Evolutionary conservation across 2,797 vertebrate species (phyloP).

Genomic region (Merluccius polli): DNA sequence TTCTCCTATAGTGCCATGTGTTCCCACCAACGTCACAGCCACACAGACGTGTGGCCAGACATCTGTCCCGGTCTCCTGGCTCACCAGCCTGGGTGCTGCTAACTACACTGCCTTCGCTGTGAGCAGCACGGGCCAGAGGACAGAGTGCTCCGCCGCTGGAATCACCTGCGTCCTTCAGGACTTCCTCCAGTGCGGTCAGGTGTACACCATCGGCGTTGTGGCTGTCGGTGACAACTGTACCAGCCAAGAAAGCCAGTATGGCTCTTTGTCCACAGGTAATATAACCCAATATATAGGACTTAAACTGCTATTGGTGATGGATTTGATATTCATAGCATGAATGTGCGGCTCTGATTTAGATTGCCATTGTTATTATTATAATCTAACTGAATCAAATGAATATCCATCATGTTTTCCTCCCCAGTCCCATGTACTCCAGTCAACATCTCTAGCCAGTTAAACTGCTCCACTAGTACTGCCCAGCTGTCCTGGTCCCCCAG

Average conservation of each 20-base stretch:
- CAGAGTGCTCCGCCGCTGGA: conserved; percentile 47
- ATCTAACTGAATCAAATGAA: neutral
- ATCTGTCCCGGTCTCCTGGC: conserved; percentile 58
- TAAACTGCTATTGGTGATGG: neutral
- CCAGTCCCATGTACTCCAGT: conserved; percentile 55
- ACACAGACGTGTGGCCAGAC: conserved; percentile 41
- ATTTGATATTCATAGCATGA: neutral
- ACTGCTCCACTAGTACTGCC: conserved; percentile 36
- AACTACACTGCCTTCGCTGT: conserved; percentile 57
- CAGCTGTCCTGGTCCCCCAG: conserved; percentile 49
- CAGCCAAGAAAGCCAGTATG: conserved; percentile 45
- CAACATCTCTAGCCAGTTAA: conserved; percentile 49
- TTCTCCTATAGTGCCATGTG: conserved; percentile 63
- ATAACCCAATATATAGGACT: neutral
- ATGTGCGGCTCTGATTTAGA: neutral
- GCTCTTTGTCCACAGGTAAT: conserved; percentile 58
- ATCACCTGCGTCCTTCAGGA: conserved; percentile 55
- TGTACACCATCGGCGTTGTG: conserved; percentile 59
- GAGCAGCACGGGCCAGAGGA: conserved; percentile 40
- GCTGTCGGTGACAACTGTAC: conserved; percentile 53
- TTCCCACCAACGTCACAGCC: conserved; percentile 56
- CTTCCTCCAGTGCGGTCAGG: conserved; percentile 65
- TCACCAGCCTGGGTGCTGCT: conserved; percentile 46
- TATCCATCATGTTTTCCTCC: conserved; percentile 12
- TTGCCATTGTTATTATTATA: neutral